A percentile compares a stretch with the other conserved stretches of the same genome.
Evolutionary conservation across 1,140 invertebrate species (phyloP).

Genomic region (Sycophaga agraensis): DNA sequence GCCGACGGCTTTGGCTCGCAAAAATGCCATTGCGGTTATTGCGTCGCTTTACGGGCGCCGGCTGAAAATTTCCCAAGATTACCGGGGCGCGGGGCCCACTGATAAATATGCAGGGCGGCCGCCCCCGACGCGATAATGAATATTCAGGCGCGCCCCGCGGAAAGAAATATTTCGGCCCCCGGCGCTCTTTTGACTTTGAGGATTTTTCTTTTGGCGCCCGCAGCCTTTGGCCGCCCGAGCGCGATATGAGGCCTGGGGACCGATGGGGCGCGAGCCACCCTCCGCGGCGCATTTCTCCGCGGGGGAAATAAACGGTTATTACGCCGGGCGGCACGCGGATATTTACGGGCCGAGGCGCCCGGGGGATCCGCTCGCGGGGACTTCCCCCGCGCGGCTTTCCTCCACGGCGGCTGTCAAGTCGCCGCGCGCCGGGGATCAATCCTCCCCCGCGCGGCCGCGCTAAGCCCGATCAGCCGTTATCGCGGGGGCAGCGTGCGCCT

Average conservation of each 20-base stretch:
- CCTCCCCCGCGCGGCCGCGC: too few relatives aligned
- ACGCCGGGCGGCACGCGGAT: neutral
- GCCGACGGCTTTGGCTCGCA: neutral
- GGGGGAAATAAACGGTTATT: slow-evolving; percentile 17
- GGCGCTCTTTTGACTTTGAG: neutral
- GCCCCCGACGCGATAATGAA: slow-evolving; percentile 1
- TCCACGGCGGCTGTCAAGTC: too few relatives aligned
- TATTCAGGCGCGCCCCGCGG: neutral
- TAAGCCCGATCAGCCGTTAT: too few relatives aligned
- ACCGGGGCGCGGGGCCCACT: neutral
- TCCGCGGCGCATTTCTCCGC: slow-evolving; percentile 18
- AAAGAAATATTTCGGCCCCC: slow-evolving; percentile 10
- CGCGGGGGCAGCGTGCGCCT: too few relatives aligned
- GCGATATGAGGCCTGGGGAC: too few relatives aligned
- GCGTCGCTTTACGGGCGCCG: too few relatives aligned
- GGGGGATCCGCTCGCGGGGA: too few relatives aligned
- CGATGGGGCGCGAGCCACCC: too few relatives aligned
- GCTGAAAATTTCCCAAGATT: slow-evolving; percentile 19
- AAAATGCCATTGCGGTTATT: too few relatives aligned
- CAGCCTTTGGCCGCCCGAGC: neutral
- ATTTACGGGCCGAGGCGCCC: too few relatives aligned
- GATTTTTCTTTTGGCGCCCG: neutral
- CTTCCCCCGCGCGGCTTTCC: too few relatives aligned
- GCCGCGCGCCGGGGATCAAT: too few relatives aligned
- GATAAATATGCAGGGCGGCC: slow-evolving; percentile 20